Evolutionary conservation across 2,797 vertebrate genomes (phyloP).

Genomic region (Hypotaenidia philippensis): DNA sequence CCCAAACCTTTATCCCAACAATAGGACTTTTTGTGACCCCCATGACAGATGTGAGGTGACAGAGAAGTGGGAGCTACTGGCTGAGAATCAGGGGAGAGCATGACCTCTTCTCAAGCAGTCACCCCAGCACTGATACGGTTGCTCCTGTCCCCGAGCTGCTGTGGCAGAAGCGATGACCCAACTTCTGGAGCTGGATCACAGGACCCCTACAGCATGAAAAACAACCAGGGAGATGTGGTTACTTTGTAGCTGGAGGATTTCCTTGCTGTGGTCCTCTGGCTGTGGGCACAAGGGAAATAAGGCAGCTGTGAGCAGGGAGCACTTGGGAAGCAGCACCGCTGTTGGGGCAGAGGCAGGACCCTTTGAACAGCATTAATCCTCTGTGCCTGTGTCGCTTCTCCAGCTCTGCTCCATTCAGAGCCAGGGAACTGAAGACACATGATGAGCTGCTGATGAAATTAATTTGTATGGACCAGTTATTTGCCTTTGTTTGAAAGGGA

Average conservation of each 20-base stretch:
- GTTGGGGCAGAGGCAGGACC: neutral
- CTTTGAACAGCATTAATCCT: neutral
- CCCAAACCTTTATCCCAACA: neutral
- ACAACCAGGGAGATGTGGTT: fast-evolving
- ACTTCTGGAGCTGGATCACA: neutral
- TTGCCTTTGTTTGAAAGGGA: neutral
- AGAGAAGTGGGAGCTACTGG: neutral
- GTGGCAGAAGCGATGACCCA: neutral
- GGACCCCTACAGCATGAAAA: neutral
- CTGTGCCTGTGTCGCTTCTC: neutral
- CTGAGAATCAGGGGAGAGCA: fast-evolving
- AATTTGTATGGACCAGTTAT: neutral
- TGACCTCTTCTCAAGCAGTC: neutral
- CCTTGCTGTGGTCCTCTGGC: neutral
- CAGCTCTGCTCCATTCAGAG: neutral
- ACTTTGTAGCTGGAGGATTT: neutral
- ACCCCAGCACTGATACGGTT: fast-evolving
- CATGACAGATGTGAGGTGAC: neutral
- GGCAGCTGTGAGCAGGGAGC: neutral
- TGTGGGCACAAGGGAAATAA: neutral
- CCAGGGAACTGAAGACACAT: neutral
- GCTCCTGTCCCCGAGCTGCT: neutral
- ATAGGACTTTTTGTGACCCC: neutral
- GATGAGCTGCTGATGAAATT: neutral
- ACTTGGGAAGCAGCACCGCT: neutral